Evolutionary conservation across 2,888 invertebrate genomes (phyloP), one percentile per base, ranked within the genome.

Genomic region (Cataglyphis altisquamis): DNA sequence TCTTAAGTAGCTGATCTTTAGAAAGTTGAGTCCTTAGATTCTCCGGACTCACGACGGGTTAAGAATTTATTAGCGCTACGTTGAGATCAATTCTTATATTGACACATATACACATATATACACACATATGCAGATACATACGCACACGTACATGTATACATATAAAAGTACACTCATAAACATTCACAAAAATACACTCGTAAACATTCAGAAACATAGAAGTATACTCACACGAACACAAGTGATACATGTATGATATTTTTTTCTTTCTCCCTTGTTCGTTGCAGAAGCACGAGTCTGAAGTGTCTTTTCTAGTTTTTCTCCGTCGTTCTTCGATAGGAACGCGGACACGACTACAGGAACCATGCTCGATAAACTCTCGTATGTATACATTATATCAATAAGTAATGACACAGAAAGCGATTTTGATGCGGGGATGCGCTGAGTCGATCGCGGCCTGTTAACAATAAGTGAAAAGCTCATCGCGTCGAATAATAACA

Each of bases 1-100:
- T 90, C 83, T 82, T 87, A 87, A 75, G 85, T 88, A 86, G 84
- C 63, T 21, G 66, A 77, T 84, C 41, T 45, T 63, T 86, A 84
- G 80, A 52, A 52, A 29, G 10, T 41, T 81, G 78, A 57, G 60
- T 57, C 73, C 25, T 73, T 81, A 62, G 63, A 77, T 64, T 82
- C 36, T 83, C 10, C 45, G 64, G 52, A 73, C 70, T 64, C 74
- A 48, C 15, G 83, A 83, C 81, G 67, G 29, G 39, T 77, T 62
- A 45, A 78, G 57, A 83, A 87, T 84, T 85, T 64, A 83, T 78
- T 68, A 77, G 18, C 72, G 75, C 45, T 72, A 45, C 48, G 68
- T 63, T 41, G 32, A 70, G 25, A 25, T 81, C 21, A 39, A 81
- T 29, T 63, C 68, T 25, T 73, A 48, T 62, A 67, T 25, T 66